Percentiles rank a stretch among this genome's conserved stretches.
These are phyloP conservation scores for Trididemnum clinides DNA, from an alignment of 23 tunicate genomes.

Conservation along the genomic window DNA sequence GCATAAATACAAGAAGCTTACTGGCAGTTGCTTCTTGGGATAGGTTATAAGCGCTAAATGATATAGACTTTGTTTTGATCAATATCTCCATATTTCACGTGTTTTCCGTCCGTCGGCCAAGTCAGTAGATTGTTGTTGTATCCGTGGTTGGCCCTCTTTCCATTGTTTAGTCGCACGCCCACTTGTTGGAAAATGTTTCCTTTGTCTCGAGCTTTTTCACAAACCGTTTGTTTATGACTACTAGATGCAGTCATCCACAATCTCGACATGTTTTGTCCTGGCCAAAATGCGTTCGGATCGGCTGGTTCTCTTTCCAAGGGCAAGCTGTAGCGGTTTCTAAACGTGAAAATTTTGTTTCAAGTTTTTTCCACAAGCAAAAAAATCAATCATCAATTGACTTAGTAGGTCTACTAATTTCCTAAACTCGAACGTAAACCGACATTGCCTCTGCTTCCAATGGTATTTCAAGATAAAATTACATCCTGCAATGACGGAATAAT, in stretches of 20 bases:
- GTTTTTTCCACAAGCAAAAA: not conserved
- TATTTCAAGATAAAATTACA: too few species aligned
- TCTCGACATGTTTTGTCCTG: constrained; percentile 42
- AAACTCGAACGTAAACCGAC: too few species aligned
- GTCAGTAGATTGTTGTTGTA: constrained; percentile 53
- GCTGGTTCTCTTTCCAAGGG: constrained; percentile 23
- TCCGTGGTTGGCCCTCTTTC: constrained; percentile 43
- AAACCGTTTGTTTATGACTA: not conserved
- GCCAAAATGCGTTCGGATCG: constrained; percentile 66
- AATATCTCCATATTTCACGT: constrained; percentile 56
- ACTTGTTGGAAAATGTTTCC: constrained; percentile 37
- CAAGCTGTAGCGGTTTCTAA: not conserved
- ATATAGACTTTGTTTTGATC: constrained; percentile 42
- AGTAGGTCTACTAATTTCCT: too few species aligned
- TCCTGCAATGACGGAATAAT: too few species aligned
- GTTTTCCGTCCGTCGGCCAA: constrained; percentile 61
- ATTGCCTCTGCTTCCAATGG: too few species aligned
- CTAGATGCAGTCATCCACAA: constrained; percentile 33
- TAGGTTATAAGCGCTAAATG: too few species aligned
- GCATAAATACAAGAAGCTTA: too few species aligned
- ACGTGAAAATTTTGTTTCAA: too few species aligned
- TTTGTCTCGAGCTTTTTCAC: constrained; percentile 30
- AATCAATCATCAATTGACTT: too few species aligned
- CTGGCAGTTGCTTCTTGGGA: too few species aligned
- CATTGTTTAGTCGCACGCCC: constrained; percentile 23